Conservation (phyloP, 2,888 invertebrate genomes). For the Isoperla grammatica region DNA sequence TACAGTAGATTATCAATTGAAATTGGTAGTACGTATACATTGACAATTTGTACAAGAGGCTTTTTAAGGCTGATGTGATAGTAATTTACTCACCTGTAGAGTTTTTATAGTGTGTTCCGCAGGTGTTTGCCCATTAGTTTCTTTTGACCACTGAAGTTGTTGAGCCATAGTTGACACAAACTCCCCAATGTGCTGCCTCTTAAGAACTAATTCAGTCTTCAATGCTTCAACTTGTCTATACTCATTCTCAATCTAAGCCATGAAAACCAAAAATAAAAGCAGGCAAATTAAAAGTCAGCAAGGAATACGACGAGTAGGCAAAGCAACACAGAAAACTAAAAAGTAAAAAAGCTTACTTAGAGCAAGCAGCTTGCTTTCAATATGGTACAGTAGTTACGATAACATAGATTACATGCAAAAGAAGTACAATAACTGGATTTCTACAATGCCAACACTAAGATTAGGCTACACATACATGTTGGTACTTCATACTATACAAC, state of each 20-base stretch:
- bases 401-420: no score
- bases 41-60: no score
- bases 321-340: constrained; percentile 37
- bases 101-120: constrained; percentile 7
- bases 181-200: constrained; percentile 49
- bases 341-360: constrained; percentile 38
- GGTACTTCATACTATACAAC: no score
- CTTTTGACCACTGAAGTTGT: constrained; percentile 53
- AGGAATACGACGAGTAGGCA: background rate
- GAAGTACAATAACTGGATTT: no score
- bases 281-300: no score
- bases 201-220: constrained; percentile 50
- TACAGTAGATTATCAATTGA: no score
- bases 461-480: no score
- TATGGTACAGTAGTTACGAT: no score
- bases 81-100: constrained; percentile 20
- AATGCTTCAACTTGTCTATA: constrained; percentile 55
- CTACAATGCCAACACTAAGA: no score
- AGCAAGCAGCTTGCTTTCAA: background rate
- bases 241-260: constrained; percentile 60
- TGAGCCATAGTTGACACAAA: constrained; percentile 49
- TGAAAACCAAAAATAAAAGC: background rate
- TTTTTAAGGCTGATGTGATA: no score
- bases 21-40: no score
- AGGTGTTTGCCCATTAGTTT: constrained; percentile 37